A percentile compares a stretch with the other conserved stretches of the same genome.
Conservation (phyloP, 2,113 vertebrate genomes). For the Calidris pugnax region DNA sequence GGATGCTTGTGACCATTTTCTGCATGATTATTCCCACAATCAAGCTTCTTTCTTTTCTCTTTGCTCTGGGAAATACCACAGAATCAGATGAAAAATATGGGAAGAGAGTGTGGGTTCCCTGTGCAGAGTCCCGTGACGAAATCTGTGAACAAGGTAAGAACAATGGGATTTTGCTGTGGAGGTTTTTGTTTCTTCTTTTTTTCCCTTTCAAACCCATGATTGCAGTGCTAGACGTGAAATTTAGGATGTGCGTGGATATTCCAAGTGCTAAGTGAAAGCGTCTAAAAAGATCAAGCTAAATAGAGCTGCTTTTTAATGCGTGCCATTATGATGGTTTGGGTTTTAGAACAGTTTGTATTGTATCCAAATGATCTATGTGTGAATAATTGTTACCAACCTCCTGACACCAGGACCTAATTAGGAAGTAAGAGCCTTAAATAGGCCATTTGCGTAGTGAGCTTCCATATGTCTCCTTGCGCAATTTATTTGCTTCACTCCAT, state of each 20-base stretch:
- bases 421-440: conserved; percentile 50
- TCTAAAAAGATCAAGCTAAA: not conserved
- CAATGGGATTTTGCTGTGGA: not conserved
- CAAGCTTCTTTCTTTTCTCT: conserved; percentile 47
- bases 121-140: conserved; percentile 51
- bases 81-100: conserved; percentile 59
- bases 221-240: not conserved
- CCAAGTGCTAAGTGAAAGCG: not conserved
- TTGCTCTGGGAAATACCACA: not conserved
- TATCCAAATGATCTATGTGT: conserved; percentile 26
- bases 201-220: not conserved
- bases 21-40: not conserved
- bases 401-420: conserved; percentile 53
- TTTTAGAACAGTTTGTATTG: conserved; percentile 24
- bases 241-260: not conserved
- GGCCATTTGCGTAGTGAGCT: conserved; percentile 9
- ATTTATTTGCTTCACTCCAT: conserved; percentile 53
- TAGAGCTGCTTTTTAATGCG: not conserved
- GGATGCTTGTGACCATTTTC: not conserved
- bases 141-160: conserved; percentile 62
- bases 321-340: not conserved
- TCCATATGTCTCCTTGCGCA: conserved; percentile 54
- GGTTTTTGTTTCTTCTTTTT: not conserved
- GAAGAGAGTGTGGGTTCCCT: conserved; percentile 61
- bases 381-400: conserved; percentile 53